Evolutionary conservation across 1,140 invertebrate genomes (phyloP).

Genomic region (Drosophila bifasciata): DNA sequence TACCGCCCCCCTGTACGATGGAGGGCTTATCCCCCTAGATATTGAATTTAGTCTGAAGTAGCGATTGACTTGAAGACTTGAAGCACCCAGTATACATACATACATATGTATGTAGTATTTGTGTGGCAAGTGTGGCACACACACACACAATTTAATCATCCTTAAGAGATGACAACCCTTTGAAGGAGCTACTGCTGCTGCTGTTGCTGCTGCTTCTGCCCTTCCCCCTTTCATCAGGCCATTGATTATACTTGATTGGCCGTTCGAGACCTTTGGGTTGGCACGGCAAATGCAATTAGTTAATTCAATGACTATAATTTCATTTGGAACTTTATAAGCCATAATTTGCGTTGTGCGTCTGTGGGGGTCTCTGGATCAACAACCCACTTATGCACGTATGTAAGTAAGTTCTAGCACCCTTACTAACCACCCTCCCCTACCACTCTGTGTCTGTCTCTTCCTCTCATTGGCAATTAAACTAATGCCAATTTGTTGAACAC

Average conservation of each 20-base stretch:
- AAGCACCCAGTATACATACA: background rate
- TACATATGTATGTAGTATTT: no score
- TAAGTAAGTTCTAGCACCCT: constrained; percentile 36
- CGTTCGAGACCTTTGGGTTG: background rate
- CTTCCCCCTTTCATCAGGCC: background rate
- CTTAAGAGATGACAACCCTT: constrained; percentile 15
- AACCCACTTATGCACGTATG: constrained; percentile 28
- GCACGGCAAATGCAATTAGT: constrained; percentile 59
- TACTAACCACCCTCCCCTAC: no score
- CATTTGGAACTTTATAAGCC: constrained; percentile 57
- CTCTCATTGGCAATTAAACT: constrained; percentile 67
- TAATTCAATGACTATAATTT: constrained; percentile 73
- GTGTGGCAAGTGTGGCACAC: no score
- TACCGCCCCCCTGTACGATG: no score
- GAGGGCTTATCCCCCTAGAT: no score
- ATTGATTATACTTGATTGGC: constrained; percentile 45
- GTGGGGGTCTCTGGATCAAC: constrained; percentile 12
- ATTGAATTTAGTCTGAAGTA: no score
- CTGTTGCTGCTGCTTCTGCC: no score
- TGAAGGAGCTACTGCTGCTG: background rate
- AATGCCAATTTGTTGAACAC: constrained; percentile 66
- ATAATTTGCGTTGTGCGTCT: constrained; percentile 41
- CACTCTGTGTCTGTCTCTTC: no score
- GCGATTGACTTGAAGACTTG: no score
- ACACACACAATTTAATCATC: constrained; percentile 32